Base-by-base conservation (phyloP, 2,797 vertebrate genomes). In the Lagocephalus sceleratus region DNA sequence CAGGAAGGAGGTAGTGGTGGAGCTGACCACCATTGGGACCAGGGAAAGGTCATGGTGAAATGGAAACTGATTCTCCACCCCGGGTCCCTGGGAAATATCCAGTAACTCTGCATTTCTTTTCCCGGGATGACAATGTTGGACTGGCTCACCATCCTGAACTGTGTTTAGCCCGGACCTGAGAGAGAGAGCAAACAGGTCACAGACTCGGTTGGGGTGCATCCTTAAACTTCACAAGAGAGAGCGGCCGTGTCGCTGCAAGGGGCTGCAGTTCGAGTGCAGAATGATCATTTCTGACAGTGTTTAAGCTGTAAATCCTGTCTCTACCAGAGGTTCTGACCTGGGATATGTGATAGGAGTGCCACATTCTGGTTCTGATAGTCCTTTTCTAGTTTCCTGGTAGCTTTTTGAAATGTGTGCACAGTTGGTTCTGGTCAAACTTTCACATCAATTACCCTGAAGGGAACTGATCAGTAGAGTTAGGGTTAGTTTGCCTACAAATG, bases 31-130 rank as follows among this genome's bases (percentile, higher is more conserved):
- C 78, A 35, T 40, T 76, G 83, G 85, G 87, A 87, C 78, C 26
- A 48, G 66, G 78, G 74, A 88, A 90, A 93, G 93, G 91, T 92
- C 91, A 93, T 68, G 68, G 75, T 90, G 85, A 85, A 92, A 88
- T 83, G 90, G 91, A 91, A 92, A 91, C 89, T 84, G 85, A 91
- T 91, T 93, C 91, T 88, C 90, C 89, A 87, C 83, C 85, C 81
- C 44, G 47, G 72, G 87, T 93, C 92, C 79, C 79, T 60, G 68
- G 93, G 92, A 91, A 89, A 92, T 92, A 91, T 92, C 88, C 91
- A 92, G 91, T 94, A 94, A 92, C 90, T 90, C 85, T 90, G 90
- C 82, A 76, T 64, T 79, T 83, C 89, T 91, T 87, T 54, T 69
- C 65, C 47, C 81, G 70, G 82, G 71, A 81, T 75, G 73, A 88